These are phyloP conservation scores for Eristalinus aeneus DNA, from an alignment of 2,888 invertebrate species.

Conservation along the genomic window DNA sequence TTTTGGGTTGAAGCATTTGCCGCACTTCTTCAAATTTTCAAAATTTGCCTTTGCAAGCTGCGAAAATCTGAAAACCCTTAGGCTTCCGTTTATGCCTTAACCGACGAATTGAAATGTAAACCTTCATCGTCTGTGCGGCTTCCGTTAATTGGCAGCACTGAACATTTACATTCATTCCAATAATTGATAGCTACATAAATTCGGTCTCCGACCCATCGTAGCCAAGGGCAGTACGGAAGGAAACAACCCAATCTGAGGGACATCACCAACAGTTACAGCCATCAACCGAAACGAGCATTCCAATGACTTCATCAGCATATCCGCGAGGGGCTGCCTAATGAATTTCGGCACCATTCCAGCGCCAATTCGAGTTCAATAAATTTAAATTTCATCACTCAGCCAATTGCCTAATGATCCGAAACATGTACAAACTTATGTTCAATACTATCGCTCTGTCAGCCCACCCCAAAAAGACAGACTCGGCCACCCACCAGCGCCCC, in stretches of 20 bases:
- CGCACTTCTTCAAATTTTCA: too few species aligned
- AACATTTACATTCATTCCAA: too few species aligned
- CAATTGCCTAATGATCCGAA: conserved; percentile 65
- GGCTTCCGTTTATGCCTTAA: too few species aligned
- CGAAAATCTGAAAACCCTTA: too few species aligned
- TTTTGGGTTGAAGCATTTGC: too few species aligned
- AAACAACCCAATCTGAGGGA: neutral
- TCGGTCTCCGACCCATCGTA: neutral
- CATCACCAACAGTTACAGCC: conserved; percentile 18
- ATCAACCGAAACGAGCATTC: conserved; percentile 31
- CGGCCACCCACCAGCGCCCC: neutral
- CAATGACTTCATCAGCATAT: conserved; percentile 42
- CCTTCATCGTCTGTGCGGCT: too few species aligned
- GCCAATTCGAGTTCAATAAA: conserved; percentile 66
- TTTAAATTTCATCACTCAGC: conserved; percentile 66
- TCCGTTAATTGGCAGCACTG: too few species aligned
- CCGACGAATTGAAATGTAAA: too few species aligned
- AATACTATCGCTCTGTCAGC: conserved; percentile 23
- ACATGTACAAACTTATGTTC: conserved; percentile 58
- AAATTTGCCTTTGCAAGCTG: too few species aligned
- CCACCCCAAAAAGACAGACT: too few species aligned
- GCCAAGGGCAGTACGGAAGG: neutral
- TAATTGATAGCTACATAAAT: neutral
- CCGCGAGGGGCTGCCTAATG: conserved; percentile 40
- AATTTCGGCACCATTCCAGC: conserved; percentile 63